Base-by-base conservation (phyloP, 2,888 invertebrate species). In the Salpingus planirostris region DNA sequence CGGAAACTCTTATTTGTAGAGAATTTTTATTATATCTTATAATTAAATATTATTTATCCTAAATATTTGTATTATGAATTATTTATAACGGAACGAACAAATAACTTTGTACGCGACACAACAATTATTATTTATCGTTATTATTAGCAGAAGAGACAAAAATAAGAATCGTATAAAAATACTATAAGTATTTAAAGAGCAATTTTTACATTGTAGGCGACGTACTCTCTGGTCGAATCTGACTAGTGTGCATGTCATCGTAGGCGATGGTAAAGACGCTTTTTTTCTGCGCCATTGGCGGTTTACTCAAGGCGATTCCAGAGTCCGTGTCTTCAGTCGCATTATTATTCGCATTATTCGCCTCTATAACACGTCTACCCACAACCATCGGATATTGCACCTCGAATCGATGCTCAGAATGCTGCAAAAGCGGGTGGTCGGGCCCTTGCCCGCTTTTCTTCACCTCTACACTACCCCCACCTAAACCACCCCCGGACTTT, bases 241-340 rank as follows among this genome's bases (percentile, higher is more conserved):
- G 84, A 53, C 82, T 82, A 1, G 88, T 89, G 46, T 87, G 83
- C 51, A 91, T 86, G 54, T 90, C 90, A 54, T 86, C 87, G 57
- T 91, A 92, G 1, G 90, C 90, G 46, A 92, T 92, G 4, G 89
- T 89, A 55, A 92, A 92, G 14, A 92, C 81, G 57, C 90, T 91
- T 58, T 91, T 90, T 67, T 91, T 92, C 53, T 90, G 89, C 3
- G 80, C 78, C 38, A 80, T 80, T 11, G 78, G 75, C 50, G 80
- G 71, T 40, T 78, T 68, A 29, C 80, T 78, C 68, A 86, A 76
- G 4, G 81, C 81, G 43, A 85, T 85, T 0, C 83, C 84, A 1
- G 86, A 82, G 57, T 87, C 86, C 18, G 69, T 68, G 52, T 84
- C 81, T 51, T 83, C 23, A 8, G 5, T 11, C 5, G 5, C 10